Evolutionary conservation across 2,113 vertebrate species (phyloP).

Genomic region (Poecilia latipinna): DNA sequence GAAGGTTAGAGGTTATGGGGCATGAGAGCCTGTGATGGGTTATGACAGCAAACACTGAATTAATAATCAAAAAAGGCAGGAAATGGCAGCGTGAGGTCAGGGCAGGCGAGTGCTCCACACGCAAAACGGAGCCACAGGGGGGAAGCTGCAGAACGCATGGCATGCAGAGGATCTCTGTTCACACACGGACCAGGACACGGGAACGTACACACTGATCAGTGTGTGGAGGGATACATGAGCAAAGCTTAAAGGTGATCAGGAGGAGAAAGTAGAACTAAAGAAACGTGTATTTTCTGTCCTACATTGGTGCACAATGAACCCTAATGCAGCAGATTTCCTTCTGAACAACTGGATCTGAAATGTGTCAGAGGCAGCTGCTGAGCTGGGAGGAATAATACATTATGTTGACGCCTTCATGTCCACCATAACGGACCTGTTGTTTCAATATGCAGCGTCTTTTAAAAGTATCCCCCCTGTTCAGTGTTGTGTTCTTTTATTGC

Average conservation of each 20-base stretch:
- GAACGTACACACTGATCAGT: slow-evolving; percentile 2
- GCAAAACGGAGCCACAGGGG: slow-evolving; percentile 41
- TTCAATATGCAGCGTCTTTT: background rate
- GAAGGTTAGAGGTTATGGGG: slow-evolving; percentile 55
- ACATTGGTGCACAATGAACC: slow-evolving; percentile 2
- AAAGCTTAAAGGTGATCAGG: slow-evolving; percentile 24
- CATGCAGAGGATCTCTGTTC: slow-evolving; percentile 26
- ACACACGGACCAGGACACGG: background rate
- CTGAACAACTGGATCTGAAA: slow-evolving; percentile 6
- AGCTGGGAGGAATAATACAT: too few species aligned
- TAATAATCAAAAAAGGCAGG: slow-evolving; percentile 65
- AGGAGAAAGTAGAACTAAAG: background rate
- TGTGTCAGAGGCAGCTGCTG: too few species aligned
- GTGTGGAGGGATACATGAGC: background rate
- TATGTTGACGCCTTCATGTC: too few species aligned
- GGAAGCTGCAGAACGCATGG: slow-evolving; percentile 21
- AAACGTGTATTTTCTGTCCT: background rate
- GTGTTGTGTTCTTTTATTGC: too few species aligned
- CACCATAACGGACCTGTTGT: background rate
- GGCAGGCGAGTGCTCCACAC: slow-evolving; percentile 1
- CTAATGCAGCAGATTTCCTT: background rate
- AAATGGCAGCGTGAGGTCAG: slow-evolving; percentile 59
- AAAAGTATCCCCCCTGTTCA: background rate
- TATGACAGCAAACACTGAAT: slow-evolving; percentile 71
- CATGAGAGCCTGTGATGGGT: slow-evolving; percentile 54